Evolutionary conservation across 2,888 invertebrate species (phyloP), one percentile per base, ranked within the genome.

Genomic region (Xestoiulus laeticollis): DNA sequence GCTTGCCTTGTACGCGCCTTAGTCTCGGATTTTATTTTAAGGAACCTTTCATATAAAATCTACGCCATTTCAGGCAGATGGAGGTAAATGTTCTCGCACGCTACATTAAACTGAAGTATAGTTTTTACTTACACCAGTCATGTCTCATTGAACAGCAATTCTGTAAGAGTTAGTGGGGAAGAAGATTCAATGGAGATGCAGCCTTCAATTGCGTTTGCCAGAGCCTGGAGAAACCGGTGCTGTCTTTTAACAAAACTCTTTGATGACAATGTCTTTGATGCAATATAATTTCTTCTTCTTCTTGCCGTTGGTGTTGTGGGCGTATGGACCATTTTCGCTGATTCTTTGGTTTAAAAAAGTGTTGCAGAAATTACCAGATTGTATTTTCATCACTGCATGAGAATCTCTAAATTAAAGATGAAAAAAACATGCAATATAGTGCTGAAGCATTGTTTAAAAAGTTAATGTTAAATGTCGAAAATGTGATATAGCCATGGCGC

Each of bases 51-150:
- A 78, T 78, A 30, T 78, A 78, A 78, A 78, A 78, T 78, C 26
- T 78, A 78, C 78, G 78, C 78, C 78, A 30, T 78, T 30, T 26
- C 26, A 78, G 78, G 78, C 78, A 78, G 78, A 78, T 78, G 78
- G 78, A 78, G 78, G 78, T 78, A 78, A 78, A 78, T 78, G 78
- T 78, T 78, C 78, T 78, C 30, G 78, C 78, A 78, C 78, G 78
- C 78, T 78, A 78, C 78, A 78, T 78, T 78, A 78, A 78, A 78
- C 78, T 78, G 78, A 78, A 78, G 78, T 78, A 78, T 78, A 78
- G 78, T 78, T 78, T 78, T 78, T 78, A 78, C 78, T 78, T 78
- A 78, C 30, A 78, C 78, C 78, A 78, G 78, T 78, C 78, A 78
- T 78, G 78, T 78, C 78, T 78, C 78, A 78, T 78, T 78, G 78